These are phyloP conservation scores for Stratiolaelaps scimitus DNA, from an alignment of 1,140 invertebrate species.

Conservation along the genomic window DNA sequence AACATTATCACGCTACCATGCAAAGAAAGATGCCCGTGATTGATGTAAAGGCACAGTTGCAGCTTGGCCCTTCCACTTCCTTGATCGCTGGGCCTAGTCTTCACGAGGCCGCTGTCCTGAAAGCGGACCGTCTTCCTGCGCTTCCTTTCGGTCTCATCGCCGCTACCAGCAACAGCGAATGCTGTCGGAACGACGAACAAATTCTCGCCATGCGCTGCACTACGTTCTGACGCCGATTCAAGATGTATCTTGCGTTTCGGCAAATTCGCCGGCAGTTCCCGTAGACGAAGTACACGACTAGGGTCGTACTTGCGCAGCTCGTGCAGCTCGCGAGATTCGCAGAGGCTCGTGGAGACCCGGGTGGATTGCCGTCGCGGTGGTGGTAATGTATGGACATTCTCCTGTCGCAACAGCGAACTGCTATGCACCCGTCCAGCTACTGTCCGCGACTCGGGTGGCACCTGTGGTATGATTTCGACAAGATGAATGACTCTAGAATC, in stretches of 20 bases:
- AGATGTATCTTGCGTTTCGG: slow-evolving; percentile 1
- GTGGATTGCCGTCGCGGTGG: not conserved
- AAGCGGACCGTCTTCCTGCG: slow-evolving; percentile 12
- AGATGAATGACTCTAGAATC: no score
- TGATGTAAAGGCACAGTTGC: slow-evolving; percentile 18
- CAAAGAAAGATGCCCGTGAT: not conserved
- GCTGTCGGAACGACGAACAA: not conserved
- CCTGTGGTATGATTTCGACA: no score
- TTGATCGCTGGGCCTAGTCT: not conserved
- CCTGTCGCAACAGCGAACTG: slow-evolving; percentile 4
- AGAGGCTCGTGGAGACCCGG: not conserved
- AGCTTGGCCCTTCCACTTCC: slow-evolving; percentile 15
- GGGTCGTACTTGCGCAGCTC: not conserved
- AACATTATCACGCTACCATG: not conserved
- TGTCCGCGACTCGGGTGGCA: no score
- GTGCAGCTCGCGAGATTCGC: not conserved
- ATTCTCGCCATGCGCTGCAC: slow-evolving; percentile 5
- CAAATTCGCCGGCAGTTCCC: not conserved
- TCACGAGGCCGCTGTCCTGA: not conserved
- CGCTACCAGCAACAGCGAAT: no score
- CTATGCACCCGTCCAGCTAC: not conserved
- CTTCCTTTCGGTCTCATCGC: not conserved
- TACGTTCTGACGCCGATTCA: not conserved
- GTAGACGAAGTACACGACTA: not conserved
- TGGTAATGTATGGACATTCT: not conserved